Conservation (phyloP, 1,140 invertebrate genomes). For the Drosophila funebris region DNA sequence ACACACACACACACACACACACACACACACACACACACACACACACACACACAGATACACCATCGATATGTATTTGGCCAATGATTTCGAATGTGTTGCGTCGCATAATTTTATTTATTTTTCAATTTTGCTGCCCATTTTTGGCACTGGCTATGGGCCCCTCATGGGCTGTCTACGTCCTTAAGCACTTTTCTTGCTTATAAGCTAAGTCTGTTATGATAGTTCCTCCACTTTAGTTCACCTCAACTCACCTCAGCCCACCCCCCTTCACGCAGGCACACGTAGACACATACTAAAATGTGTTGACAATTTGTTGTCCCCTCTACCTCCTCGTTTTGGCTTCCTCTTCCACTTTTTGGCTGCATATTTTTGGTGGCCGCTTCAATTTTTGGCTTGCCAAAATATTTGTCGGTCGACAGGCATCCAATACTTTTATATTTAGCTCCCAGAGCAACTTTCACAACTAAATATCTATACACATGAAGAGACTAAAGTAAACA, state of each 20-base stretch:
- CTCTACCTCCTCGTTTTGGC: not conserved
- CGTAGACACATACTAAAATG: slow-evolving; percentile 1
- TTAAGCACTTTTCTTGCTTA: slow-evolving; percentile 58
- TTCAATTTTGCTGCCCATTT: slow-evolving; percentile 65
- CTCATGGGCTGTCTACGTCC: slow-evolving; percentile 33
- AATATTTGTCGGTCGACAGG: slow-evolving; percentile 71
- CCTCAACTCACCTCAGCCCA: not conserved
- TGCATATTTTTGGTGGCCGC: slow-evolving; percentile 34
- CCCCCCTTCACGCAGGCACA: not conserved
- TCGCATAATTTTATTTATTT: slow-evolving; percentile 80
- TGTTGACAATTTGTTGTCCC: slow-evolving; percentile 46
- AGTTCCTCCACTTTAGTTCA: slow-evolving; percentile 3
- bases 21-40: not conserved
- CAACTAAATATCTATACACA: not conserved
- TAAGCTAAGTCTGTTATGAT: slow-evolving; percentile 62
- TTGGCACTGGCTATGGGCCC: not conserved
- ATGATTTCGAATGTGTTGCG: slow-evolving; percentile 67
- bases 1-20: not conserved
- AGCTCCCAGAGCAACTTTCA: slow-evolving; percentile 45
- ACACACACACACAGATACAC: not conserved
- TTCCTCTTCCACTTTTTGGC: not conserved
- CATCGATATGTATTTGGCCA: slow-evolving; percentile 50
- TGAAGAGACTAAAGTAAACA: not conserved
- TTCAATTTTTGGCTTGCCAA: slow-evolving; percentile 66
- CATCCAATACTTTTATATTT: slow-evolving; percentile 67